phyloP scores from a whole-genome alignment of 1,140 invertebrate genomes.

The Anthonomus grandis region DNA sequence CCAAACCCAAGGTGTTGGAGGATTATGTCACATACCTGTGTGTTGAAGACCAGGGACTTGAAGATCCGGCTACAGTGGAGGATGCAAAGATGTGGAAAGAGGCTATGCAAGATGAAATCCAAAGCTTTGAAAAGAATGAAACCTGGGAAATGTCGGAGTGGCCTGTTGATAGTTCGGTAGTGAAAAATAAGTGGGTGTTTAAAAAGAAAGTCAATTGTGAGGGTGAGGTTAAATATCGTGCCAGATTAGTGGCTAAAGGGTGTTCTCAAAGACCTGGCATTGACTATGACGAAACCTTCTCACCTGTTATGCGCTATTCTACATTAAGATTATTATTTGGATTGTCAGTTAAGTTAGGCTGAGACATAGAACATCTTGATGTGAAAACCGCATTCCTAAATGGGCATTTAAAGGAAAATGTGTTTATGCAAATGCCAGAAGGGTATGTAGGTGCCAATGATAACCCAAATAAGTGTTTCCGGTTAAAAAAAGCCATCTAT shows the following conservation, averaged over 20 bases:
- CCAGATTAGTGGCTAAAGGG: no score
- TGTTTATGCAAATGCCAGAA: no score
- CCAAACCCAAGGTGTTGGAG: no score
- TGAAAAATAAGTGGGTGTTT: conserved; percentile 46
- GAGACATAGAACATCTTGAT: conserved; percentile 40
- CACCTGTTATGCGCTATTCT: conserved; percentile 31
- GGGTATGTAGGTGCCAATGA: conserved; percentile 28
- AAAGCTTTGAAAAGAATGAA: conserved; percentile 39
- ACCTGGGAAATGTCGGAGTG: conserved; percentile 42
- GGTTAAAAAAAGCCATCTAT: conserved; percentile 42
- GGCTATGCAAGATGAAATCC: conserved; percentile 38
- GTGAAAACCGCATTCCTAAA: conserved; percentile 48
- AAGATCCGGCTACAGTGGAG: conserved; percentile 21
- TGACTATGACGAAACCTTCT: conserved; percentile 28
- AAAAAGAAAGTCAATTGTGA: conserved; percentile 39
- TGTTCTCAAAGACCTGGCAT: conserved; percentile 20
- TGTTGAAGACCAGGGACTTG: background rate
- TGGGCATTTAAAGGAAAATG: conserved; percentile 40
- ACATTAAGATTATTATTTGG: conserved; percentile 34
- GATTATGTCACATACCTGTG: conserved; percentile 26
- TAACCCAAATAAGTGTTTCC: conserved; percentile 37
- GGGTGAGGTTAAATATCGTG: conserved; percentile 29
- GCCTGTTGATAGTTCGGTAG: conserved; percentile 37
- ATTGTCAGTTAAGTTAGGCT: conserved; percentile 33
- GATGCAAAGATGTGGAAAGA: conserved; percentile 39